Evolutionary conservation across 2,888 invertebrate genomes (phyloP).

Genomic region (Chrysomela aeneicollis): DNA sequence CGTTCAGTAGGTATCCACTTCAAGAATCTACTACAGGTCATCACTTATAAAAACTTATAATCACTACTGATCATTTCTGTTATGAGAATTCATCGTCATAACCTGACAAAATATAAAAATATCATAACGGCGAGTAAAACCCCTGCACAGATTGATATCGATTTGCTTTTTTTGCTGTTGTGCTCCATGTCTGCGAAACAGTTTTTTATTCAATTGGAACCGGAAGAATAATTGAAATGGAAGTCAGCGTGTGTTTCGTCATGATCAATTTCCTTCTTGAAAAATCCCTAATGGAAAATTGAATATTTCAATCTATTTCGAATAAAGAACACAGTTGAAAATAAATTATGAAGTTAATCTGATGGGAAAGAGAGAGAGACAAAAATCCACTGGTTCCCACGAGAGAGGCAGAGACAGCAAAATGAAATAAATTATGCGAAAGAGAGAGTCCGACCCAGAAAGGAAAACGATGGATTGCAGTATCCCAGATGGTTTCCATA

Average conservation of each 20-base stretch:
- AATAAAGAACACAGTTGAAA: slow-evolving; percentile 49
- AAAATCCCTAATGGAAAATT: slow-evolving; percentile 48
- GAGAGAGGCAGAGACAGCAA: slow-evolving; percentile 45
- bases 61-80: too few relatives aligned
- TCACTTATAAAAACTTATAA: too few relatives aligned
- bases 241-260: not conserved
- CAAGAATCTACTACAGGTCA: too few relatives aligned
- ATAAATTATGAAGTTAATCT: slow-evolving; percentile 57
- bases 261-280: not conserved
- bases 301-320: slow-evolving; percentile 51
- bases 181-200: too few relatives aligned
- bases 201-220: not conserved
- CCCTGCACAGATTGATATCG: too few relatives aligned
- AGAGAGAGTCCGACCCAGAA: slow-evolving; percentile 49
- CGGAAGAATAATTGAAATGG: not conserved
- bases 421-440: slow-evolving; percentile 55
- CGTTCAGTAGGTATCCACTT: too few relatives aligned
- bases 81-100: too few relatives aligned
- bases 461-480: slow-evolving; percentile 56
- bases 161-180: too few relatives aligned
- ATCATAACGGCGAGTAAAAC: too few relatives aligned
- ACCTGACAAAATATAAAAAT: too few relatives aligned
- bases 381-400: slow-evolving; percentile 22
- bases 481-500: slow-evolving; percentile 60
- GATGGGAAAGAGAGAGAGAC: slow-evolving; percentile 43